Base-by-base conservation (phyloP, 2,888 invertebrate genomes). In the Drosophila pseudotalamancana region DNA sequence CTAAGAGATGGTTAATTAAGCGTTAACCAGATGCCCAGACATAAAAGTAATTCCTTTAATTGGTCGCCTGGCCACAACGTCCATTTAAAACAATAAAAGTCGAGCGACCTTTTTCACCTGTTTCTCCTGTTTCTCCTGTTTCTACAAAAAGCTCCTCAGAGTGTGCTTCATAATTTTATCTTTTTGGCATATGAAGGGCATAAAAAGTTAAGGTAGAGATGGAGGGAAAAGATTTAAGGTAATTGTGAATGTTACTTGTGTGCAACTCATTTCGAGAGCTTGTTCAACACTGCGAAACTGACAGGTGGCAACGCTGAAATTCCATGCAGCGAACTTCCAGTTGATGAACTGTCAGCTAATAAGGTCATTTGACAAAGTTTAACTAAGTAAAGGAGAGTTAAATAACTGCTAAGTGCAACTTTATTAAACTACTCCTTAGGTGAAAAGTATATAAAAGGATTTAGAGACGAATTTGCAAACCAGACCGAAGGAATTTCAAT, bases 41-140 rank as follows among this genome's bases (percentile, higher is more conserved):
- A n/a, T 5, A 21, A 16, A 67, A 42, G 49, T 39, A 55, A 71
- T 37, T 51, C 50, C 19, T 32, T 50, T 68, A 71, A 68, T 64
- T 65, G 31, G 11, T 27, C 23, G 32, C 65, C 34, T 50, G 27
- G 45, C 72, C 66, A 50, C 72, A 55, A 37, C 18, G 18, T 11
- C 18, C 32, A 46, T 59, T 59, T 37, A 14, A 60, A 45, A 59
- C 61, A 46, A 59, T 46, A 9, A 25, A 18, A 46, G 18, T 37
- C 14, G 1, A 21, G 8, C 18, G 4, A n/a, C 16, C 59, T 21
- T 43, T 42, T 4, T 6, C 21, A 12, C n/a, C 40, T 40, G 23
- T 2, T 8, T 3, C 39, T 27, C 11, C 8, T 14, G 4, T 18
- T 3, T 11, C 43, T 29, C n/a, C 9, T 8, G n/a, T n/a, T n/a